phyloP scores from a whole-genome alignment of 1,140 invertebrate genomes.

The Aphaenogaster ashmeadi region DNA sequence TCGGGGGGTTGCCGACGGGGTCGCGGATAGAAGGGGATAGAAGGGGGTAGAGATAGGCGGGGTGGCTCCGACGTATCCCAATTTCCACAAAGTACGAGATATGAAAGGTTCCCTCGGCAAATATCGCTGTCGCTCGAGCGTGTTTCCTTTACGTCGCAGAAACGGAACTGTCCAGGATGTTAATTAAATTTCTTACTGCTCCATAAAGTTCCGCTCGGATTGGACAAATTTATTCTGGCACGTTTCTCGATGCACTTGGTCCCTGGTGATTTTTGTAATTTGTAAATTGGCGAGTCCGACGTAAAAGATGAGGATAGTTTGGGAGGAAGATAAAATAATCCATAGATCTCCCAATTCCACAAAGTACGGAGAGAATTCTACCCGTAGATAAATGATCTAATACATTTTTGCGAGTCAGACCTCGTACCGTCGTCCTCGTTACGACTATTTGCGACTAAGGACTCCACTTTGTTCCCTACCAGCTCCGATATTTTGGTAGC shows the following conservation, averaged over 20 bases:
- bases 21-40: neutral
- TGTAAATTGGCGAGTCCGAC: conserved; percentile 50
- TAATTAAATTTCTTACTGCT: conserved; percentile 60
- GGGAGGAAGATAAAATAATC: conserved; percentile 44
- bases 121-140: conserved; percentile 57
- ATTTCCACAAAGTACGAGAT: conserved; percentile 74
- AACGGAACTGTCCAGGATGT: conserved; percentile 41
- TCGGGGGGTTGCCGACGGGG: neutral
- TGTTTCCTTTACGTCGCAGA: conserved; percentile 51
- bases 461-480: conserved; percentile 28
- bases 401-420: conserved; percentile 58
- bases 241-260: conserved; percentile 29
- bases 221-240: conserved; percentile 25
- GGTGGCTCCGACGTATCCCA: conserved; percentile 64
- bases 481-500: conserved; percentile 28
- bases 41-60: neutral
- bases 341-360: conserved; percentile 48
- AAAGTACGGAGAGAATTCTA: conserved; percentile 43
- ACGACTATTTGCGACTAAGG: conserved; percentile 35
- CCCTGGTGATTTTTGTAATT: conserved; percentile 52
- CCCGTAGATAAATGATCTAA: conserved; percentile 46
- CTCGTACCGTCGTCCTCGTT: conserved; percentile 25
- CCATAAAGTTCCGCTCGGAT: conserved; percentile 35
- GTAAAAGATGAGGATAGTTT: conserved; percentile 23
- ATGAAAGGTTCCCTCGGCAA: conserved; percentile 60